phyloP scores from a whole-genome alignment of 35 echinoderm and acorn worm species.

The Lytechinus pictus region DNA sequence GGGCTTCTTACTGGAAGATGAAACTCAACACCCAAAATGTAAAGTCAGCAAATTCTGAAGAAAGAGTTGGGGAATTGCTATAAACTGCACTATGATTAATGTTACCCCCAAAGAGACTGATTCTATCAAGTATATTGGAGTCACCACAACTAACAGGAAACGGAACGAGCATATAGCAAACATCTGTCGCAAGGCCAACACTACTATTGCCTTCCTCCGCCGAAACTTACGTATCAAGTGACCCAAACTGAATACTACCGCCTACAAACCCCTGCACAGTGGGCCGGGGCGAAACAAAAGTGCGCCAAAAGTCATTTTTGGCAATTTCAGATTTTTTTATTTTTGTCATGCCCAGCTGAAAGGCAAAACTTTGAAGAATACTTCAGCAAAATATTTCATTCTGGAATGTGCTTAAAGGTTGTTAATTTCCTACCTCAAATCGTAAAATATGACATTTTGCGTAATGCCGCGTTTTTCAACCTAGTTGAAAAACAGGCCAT shows the following conservation, averaged over 20 bases:
- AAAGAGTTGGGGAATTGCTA: neutral
- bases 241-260: neutral
- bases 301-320: no score
- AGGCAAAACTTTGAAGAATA: no score
- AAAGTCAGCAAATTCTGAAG: neutral
- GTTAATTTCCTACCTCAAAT: no score
- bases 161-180: neutral
- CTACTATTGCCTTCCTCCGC: slow-evolving; percentile 13
- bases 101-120: neutral
- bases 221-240: neutral
- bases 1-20: slow-evolving; percentile 8
- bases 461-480: no score
- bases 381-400: no score
- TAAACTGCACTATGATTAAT: neutral
- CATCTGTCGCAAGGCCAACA: slow-evolving; percentile 24
- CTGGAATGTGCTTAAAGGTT: no score
- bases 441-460: no score
- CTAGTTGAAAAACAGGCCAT: no score
- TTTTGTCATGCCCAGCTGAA: no score
- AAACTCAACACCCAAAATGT: neutral
- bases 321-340: no score
- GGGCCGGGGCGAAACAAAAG: no score
- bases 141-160: neutral
- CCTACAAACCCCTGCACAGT: neutral
- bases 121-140: neutral